A percentile compares a stretch with the other conserved stretches of the same genome.
phyloP scores from a whole-genome alignment of 2,797 vertebrate species.

The Macropus fuliginosus region DNA sequence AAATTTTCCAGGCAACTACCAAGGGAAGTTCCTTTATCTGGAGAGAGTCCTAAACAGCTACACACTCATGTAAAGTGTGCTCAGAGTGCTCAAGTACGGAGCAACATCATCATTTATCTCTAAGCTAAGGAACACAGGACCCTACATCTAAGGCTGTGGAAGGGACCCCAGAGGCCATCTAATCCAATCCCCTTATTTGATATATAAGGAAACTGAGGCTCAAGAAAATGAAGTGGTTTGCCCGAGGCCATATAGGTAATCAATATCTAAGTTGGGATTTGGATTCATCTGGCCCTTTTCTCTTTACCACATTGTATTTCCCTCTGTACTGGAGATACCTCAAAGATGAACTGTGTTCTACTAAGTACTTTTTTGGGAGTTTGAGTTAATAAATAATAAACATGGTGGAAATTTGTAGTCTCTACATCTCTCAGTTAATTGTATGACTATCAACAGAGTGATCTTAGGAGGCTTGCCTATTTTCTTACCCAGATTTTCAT shows the following conservation, averaged over 20 bases:
- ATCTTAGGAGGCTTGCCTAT: background rate
- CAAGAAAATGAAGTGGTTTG: background rate
- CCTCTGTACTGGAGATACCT: background rate
- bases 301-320: background rate
- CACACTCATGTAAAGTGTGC: background rate
- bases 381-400: background rate
- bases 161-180: background rate
- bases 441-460: background rate
- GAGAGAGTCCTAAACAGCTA: background rate
- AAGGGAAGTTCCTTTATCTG: slow-evolving; percentile 34
- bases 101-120: background rate
- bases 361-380: background rate
- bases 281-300: background rate
- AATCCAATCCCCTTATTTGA: background rate
- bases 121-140: background rate
- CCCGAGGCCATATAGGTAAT: background rate
- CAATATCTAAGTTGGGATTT: background rate
- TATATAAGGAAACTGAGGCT: background rate
- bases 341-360: background rate
- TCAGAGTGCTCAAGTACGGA: background rate
- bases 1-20: background rate
- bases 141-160: background rate
- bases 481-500: background rate
- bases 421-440: background rate
- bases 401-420: background rate